These are phyloP conservation scores for Drosophila kuntzei DNA, from an alignment of 2,888 invertebrate genomes.

Conservation along the genomic window DNA sequence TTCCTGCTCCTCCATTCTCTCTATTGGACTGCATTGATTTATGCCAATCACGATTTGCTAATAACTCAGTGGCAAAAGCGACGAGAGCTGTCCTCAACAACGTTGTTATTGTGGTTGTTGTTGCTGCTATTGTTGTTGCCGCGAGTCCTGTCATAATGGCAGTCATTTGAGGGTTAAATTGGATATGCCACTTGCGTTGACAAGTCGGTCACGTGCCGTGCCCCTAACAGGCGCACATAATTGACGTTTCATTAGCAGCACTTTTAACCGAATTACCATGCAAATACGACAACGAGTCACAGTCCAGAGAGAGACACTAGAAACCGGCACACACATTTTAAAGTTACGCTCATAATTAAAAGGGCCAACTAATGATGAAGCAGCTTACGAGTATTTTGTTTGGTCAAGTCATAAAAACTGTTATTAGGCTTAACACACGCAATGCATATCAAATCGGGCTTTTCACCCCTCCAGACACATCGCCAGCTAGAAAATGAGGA, in stretches of 20 bases:
- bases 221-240: constrained; percentile 70
- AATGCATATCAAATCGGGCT: constrained; percentile 56
- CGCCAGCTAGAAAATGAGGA: constrained; percentile 37
- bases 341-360: constrained; percentile 48
- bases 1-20: not conserved
- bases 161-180: constrained; percentile 82
- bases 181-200: constrained; percentile 78
- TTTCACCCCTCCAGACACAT: not conserved
- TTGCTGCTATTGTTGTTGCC: constrained; percentile 41
- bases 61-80: constrained; percentile 76
- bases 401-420: constrained; percentile 52
- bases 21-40: constrained; percentile 71
- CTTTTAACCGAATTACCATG: constrained; percentile 66
- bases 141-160: constrained; percentile 75
- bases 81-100: constrained; percentile 52
- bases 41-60: constrained; percentile 82
- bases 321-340: constrained; percentile 19
- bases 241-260: constrained; percentile 78
- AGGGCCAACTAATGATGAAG: constrained; percentile 16
- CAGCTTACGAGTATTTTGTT: constrained; percentile 16
- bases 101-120: constrained; percentile 31
- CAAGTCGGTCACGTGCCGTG: constrained; percentile 78
- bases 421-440: constrained; percentile 53
- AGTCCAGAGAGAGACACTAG: not conserved
- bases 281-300: constrained; percentile 43